phyloP scores from a whole-genome alignment of 2,797 vertebrate species.

The Prionace glauca region DNA sequence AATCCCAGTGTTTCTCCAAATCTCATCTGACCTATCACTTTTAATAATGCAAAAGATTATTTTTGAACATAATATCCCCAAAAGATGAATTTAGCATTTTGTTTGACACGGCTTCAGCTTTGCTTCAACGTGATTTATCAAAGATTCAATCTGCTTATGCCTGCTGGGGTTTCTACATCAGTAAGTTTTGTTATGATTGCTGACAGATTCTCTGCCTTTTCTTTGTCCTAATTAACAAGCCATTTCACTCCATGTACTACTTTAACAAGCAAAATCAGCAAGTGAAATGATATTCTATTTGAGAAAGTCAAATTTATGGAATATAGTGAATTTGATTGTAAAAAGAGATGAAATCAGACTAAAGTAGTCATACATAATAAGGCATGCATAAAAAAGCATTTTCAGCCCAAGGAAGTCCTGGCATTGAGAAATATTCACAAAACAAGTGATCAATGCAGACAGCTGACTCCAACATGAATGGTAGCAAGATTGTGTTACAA shows the following conservation, averaged over 20 bases:
- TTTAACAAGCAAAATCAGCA: neutral
- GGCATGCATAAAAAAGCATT: neutral
- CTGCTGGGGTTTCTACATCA: neutral
- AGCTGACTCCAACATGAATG: neutral
- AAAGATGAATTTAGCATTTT: neutral
- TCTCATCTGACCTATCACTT: neutral
- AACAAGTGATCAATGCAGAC: neutral
- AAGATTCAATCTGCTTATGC: neutral
- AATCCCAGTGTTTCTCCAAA: neutral
- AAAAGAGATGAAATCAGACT: neutral
- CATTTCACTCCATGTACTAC: neutral
- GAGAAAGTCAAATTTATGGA: neutral
- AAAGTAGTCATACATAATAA: neutral
- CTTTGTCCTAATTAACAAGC: neutral
- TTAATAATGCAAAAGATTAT: neutral
- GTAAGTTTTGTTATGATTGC: neutral
- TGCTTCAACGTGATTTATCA: too few species aligned
- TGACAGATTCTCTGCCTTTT: neutral
- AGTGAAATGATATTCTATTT: neutral
- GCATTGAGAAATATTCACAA: too few species aligned
- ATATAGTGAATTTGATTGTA: neutral
- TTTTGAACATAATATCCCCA: neutral
- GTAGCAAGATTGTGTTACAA: neutral
- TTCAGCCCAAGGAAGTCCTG: too few species aligned
- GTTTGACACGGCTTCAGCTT: too few species aligned